These are phyloP conservation scores for Odontomyia ornata DNA, from an alignment of 2,888 invertebrate genomes.

Conservation along the genomic window DNA sequence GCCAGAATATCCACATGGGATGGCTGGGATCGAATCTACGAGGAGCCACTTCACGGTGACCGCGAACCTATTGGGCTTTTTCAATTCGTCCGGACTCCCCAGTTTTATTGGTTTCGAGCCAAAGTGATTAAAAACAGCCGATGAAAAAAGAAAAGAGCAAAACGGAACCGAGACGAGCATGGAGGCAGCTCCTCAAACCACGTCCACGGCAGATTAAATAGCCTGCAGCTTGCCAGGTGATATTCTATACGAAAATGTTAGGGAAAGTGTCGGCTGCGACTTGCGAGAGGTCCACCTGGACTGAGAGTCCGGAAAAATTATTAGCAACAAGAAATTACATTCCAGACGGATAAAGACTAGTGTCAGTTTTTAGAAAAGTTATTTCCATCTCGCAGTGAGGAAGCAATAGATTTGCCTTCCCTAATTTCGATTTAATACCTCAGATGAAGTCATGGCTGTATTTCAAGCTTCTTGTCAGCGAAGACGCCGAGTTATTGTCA, in stretches of 20 bases:
- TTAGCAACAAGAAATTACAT: conserved; percentile 13
- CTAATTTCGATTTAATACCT: not conserved
- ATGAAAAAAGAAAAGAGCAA: not conserved
- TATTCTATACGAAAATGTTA: not conserved
- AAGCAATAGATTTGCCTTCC: not conserved
- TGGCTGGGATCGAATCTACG: not conserved
- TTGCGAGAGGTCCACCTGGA: conserved; percentile 15
- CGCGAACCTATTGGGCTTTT: not conserved
- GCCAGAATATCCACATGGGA: not conserved
- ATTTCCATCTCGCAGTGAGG: not conserved
- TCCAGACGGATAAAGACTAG: conserved; percentile 32
- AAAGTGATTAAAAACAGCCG: conserved; percentile 44
- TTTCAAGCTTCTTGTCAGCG: too few relatives aligned
- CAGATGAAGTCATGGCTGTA: not conserved
- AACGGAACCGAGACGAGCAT: not conserved
- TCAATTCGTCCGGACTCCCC: conserved; percentile 24
- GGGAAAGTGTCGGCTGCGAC: not conserved
- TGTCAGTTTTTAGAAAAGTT: conserved; percentile 30
- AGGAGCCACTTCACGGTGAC: not conserved
- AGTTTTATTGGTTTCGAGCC: conserved; percentile 44
- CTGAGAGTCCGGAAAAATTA: conserved; percentile 14
- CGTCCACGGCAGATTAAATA: not conserved
- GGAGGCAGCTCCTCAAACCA: not conserved
- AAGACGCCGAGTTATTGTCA: too few relatives aligned
- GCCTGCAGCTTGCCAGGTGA: conserved; percentile 27